Evolutionary conservation across 2,113 vertebrate species (phyloP).

Genomic region (Scartelaos histophorus): DNA sequence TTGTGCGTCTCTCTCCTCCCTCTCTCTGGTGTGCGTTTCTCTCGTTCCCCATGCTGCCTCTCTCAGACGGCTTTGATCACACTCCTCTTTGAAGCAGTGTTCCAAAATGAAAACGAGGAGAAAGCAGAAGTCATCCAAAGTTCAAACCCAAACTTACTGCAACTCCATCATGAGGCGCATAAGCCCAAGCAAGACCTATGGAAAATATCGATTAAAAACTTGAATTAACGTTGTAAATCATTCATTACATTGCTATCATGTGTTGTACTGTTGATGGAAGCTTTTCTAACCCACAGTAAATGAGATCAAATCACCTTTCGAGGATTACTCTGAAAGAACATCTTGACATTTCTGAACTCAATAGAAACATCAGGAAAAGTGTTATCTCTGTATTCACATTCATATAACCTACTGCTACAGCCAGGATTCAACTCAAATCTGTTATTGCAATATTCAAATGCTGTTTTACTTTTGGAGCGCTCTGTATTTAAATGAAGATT

Average conservation of each 20-base stretch:
- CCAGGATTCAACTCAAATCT: background rate
- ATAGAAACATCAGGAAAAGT: conserved; percentile 11
- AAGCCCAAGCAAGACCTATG: conserved; percentile 57
- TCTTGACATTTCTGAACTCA: conserved; percentile 19
- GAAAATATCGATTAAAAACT: conserved; percentile 44
- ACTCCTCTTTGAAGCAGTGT: conserved; percentile 85
- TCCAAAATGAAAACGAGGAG: conserved; percentile 83
- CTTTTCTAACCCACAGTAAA: conserved; percentile 25
- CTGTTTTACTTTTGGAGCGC: conserved; percentile 3
- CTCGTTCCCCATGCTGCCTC: conserved; percentile 73
- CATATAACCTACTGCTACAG: background rate
- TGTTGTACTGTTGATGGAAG: conserved; percentile 25
- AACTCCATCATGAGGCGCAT: conserved; percentile 64
- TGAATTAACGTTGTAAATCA: conserved; percentile 38
- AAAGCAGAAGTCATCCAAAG: conserved; percentile 83
- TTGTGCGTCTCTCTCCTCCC: conserved; percentile 24
- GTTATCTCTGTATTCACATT: conserved; percentile 4
- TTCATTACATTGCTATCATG: conserved; percentile 25
- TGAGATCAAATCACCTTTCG: conserved; percentile 23
- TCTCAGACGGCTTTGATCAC: conserved; percentile 88
- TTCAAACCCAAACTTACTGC: conserved; percentile 81
- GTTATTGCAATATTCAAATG: conserved; percentile 22
- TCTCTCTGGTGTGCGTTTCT: conserved; percentile 48
- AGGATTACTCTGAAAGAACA: conserved; percentile 13
- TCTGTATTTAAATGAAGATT: background rate